phyloP scores from a whole-genome alignment of 2,113 vertebrate species.

The Meleagris gallopavo region DNA sequence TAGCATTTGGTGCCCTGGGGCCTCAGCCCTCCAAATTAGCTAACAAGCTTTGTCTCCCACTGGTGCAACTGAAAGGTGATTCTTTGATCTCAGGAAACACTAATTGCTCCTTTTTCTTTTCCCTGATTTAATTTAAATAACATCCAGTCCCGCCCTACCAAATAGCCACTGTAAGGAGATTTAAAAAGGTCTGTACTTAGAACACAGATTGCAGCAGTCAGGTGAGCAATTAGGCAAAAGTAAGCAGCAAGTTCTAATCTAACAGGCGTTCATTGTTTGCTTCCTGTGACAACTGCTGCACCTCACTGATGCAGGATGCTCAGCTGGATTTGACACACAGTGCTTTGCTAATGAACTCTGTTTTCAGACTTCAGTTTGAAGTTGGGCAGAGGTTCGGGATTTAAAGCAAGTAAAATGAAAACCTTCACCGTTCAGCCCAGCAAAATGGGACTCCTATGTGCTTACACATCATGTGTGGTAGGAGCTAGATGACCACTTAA shows the following conservation, averaged over 20 bases:
- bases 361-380: not conserved
- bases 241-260: not conserved
- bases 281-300: not conserved
- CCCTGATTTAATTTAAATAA: not conserved
- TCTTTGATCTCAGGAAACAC: slow-evolving; percentile 1
- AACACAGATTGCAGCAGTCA: not conserved
- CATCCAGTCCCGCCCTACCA: not conserved
- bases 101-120: not conserved
- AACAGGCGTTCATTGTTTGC: not conserved
- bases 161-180: not conserved
- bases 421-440: not conserved
- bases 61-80: not conserved
- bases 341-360: not conserved
- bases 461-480: not conserved
- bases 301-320: not conserved
- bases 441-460: not conserved
- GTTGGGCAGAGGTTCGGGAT: not conserved
- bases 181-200: not conserved
- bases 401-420: not conserved
- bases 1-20: not conserved
- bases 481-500: not conserved
- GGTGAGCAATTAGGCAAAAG: slow-evolving; percentile 2
- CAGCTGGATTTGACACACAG: not conserved
- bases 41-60: slow-evolving; percentile 4
- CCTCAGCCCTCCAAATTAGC: slow-evolving; percentile 26